Base-by-base conservation (phyloP, 2,797 vertebrate genomes). In the Rhynchonycteris naso region DNA sequence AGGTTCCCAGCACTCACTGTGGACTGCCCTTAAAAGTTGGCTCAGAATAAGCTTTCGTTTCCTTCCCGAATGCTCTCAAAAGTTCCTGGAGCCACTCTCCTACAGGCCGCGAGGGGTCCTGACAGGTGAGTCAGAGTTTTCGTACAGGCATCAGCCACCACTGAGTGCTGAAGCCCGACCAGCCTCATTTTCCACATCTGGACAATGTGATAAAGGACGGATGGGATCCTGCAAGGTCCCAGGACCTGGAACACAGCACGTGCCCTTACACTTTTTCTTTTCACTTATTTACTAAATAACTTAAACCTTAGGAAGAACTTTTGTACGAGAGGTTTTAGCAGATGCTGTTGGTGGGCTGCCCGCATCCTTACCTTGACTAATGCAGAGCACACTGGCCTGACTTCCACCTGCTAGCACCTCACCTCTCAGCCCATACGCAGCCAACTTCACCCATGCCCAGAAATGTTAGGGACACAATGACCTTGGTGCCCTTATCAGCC, bases 41-140 rank as follows among this genome's bases (percentile, higher is more conserved):
- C 93, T 88, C n/a, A 82, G 74, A 95, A 88, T 80, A 79, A 91
- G 89, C 66, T 90, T 92, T 83, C 80, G 91, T 54, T 89, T 56
- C 86, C 84, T 84, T 93, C 22, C 74, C 63, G 74, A 83, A 95
- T 69, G 58, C 91, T 87, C 87, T 82, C 38, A 65, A 54, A 4
- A 26, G 38, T 72, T 71, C 71, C 21, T 66, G n/a, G 85, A 56
- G 63, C 14, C 54, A 59, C 8, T 89, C 22, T 83, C 61, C 86
- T 52, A 82, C 15, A 22, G 13, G 35, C 14, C 38, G 30, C n/a
- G 5, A 56, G 30, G 59, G 26, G 50, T 72, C 30, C 50, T 52
- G 16, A 69, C 15, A 63, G 75, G 10, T n/a, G 18, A 56, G 63
- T 63, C 35, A 15, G 88, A 50, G 28, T 59, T 50, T 59, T 61